Evolutionary conservation across 2,113 vertebrate genomes (phyloP), one percentile per base, ranked within the genome.

Genomic region (Loxodonta africana): DNA sequence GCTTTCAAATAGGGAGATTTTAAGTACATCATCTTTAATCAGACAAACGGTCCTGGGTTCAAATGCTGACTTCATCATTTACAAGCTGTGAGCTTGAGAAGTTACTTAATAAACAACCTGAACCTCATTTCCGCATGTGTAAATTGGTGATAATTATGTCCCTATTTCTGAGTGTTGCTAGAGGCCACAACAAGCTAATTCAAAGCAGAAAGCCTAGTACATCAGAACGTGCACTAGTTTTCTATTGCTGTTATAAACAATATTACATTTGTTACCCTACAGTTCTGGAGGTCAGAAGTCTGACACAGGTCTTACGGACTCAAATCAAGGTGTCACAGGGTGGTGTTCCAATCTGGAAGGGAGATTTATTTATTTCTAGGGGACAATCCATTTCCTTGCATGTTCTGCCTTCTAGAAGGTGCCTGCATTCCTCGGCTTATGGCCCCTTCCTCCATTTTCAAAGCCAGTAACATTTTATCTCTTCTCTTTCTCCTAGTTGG

Each of bases 161-260:
- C 46, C 95, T 83, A 83, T 93, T 76, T 94, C 37, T 71, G 20
- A 87, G 65, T 41, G 71, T 53, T 83, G 20, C 26, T 93, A 12
- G 57, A 96, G 57, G 71, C 30, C 73, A 90, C 77, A 90, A 88
- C 91, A 41, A 94, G 25, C 87, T 80, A 23, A 83, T 91, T 91
- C 73, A 88, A 87, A 82, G 62, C 20, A 37, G 44, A 93, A 0
- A 60, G 25, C 20, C 41, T 93, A 33, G n/a, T 65, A 63, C 28
- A 80, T 48, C 30, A 84, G 76, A 87, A 60, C 33, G 9, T 67
- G 63, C 63, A 28, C 28, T 71, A 14, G 11, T 74, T 83, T 92
- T 83, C 73, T 60, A 90, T 26, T 95, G 37, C 41, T 95, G 20
- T 71, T 84, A 94, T 63, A 78, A 77, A 82, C 44, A 94, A 73